Evolutionary conservation across 2,888 invertebrate genomes (phyloP), one percentile per base, ranked within the genome.

Genomic region (Empis livida): DNA sequence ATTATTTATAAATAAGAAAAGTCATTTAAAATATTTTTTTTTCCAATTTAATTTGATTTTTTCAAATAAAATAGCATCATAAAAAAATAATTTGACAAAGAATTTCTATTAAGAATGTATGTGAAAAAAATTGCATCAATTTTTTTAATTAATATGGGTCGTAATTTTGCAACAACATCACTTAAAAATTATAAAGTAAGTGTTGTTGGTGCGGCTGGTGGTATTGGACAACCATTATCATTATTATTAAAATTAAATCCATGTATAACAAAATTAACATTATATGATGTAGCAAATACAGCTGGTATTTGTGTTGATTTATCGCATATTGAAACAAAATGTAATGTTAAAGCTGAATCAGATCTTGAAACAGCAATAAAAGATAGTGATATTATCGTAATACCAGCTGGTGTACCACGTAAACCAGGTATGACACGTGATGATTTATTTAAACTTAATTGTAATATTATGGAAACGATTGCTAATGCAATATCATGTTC

Each of bases 341-440:
- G 10, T 9, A 17, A 39, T 8, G 40, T 13, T 13, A 10, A 10
- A 5, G 13, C 10, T 32, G 13, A 10, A 13, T 9, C 8, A 30
- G 30, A 30, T 30, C 32, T 32, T 32, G 32, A 32, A 13, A 13
- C 3, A 3, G 32, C 32, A 13, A 2, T 32, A 32, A 90, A 94
- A 68, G 73, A 54, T 42, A 69, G 80, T 0, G 78, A 91, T 58
- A 74, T 94, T 13, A 89, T 99, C 1, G 84, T 99, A 43, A 87
- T 97, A 57, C 91, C 96, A 0, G 97, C 96, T 20, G 97, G 97
- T 31, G 86, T 94, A 3, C 93, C 96, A 32, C 82, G 95, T 56
- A 94, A 95, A 70, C 94, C 96, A 15, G 95, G 94, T 62, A 95
- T 94, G 93, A 89, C 86, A 14, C 78, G 95, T 52, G 92, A 94